These are phyloP conservation scores for Brachyptera risi DNA, from an alignment of 2,888 invertebrate genomes.

Conservation along the genomic window DNA sequence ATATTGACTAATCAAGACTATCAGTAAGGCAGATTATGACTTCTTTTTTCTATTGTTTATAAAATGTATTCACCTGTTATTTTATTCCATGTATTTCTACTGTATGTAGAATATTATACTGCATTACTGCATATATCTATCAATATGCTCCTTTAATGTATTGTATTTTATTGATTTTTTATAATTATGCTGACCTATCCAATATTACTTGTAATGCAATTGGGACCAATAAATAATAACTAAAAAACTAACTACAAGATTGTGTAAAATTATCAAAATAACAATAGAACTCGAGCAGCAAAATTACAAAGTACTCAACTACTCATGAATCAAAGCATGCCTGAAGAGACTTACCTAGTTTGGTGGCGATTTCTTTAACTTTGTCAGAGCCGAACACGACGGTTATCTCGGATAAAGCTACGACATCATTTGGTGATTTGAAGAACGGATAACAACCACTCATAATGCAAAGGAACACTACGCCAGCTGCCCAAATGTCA, in stretches of 20 bases:
- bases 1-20: too few relatives aligned
- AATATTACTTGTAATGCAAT: not conserved
- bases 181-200: too few relatives aligned
- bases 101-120: too few relatives aligned
- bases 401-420: slow-evolving; percentile 78
- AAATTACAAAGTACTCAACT: not conserved
- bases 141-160: too few relatives aligned
- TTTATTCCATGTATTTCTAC: too few relatives aligned
- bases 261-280: not conserved
- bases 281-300: not conserved
- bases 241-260: not conserved
- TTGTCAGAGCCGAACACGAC: slow-evolving; percentile 70
- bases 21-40: too few relatives aligned
- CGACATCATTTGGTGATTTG: slow-evolving; percentile 71
- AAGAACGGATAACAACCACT: slow-evolving; percentile 81
- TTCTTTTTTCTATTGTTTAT: too few relatives aligned
- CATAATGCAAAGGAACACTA: slow-evolving; percentile 73
- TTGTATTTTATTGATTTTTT: too few relatives aligned
- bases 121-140: too few relatives aligned
- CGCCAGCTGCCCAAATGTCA: slow-evolving; percentile 86
- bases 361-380: slow-evolving; percentile 62
- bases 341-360: slow-evolving; percentile 52
- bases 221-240: too few relatives aligned
- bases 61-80: too few relatives aligned
- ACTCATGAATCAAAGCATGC: slow-evolving; percentile 3